Evolutionary conservation across 2,888 invertebrate genomes (phyloP).

Genomic region (Leptogaster cylindrica): DNA sequence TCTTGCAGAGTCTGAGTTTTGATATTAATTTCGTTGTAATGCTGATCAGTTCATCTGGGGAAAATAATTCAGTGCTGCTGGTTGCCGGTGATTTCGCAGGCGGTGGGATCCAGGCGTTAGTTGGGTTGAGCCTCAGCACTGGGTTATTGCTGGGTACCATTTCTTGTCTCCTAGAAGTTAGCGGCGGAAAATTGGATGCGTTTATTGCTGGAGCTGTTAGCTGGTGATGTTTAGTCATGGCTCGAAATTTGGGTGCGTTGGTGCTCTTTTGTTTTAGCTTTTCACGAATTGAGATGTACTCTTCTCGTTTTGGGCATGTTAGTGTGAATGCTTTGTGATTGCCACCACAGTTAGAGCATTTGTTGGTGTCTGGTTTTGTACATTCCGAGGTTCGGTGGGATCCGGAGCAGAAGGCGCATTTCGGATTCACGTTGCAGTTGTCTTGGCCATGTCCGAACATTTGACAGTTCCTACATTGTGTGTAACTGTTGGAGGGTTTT

Average conservation of each 20-base stretch:
- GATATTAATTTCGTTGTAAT: background rate
- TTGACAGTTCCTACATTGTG: background rate
- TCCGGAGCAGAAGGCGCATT: background rate
- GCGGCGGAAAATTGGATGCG: background rate
- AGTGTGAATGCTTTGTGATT: background rate
- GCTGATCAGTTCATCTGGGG: background rate
- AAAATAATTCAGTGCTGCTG: background rate
- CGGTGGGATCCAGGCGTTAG: background rate
- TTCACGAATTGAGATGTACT: background rate
- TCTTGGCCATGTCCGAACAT: slow-evolving; percentile 1
- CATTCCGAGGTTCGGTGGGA: background rate
- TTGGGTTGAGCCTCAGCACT: background rate
- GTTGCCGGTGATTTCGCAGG: background rate
- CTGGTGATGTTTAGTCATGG: background rate
- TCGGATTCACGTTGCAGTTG: background rate
- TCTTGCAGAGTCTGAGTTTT: background rate
- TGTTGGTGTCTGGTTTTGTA: background rate
- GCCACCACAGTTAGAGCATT: background rate
- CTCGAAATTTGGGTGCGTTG: too few species aligned
- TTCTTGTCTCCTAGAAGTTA: background rate
- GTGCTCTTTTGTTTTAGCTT: background rate
- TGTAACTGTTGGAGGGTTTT: background rate
- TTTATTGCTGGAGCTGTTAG: background rate
- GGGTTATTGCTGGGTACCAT: background rate
- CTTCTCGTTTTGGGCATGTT: background rate